Percentiles rank a stretch among this genome's conserved stretches.
Evolutionary conservation across 37 sponge, comb jelly and placozoan genomes (phyloP).

Genomic region (Bolinopsis microptera): DNA sequence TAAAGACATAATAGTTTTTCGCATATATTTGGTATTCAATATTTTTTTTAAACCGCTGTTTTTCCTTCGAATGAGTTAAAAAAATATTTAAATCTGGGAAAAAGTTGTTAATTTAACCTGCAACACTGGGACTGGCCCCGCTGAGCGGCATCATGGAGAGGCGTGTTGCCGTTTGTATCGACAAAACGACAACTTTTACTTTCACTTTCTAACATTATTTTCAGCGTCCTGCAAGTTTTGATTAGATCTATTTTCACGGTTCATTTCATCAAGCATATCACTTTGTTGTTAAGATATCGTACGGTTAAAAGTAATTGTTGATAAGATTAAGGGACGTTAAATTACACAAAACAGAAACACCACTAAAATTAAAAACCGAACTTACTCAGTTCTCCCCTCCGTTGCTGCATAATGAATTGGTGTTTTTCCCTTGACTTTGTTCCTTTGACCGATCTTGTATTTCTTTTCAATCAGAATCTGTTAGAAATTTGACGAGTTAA

Average conservation of each 20-base stretch:
- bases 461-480: neutral
- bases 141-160: constrained; percentile 25
- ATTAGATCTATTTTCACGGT: too few relatives aligned
- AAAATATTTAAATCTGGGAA: too few relatives aligned
- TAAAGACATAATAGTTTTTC: too few relatives aligned
- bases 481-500: neutral
- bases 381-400: constrained; percentile 50
- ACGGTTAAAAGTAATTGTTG: too few relatives aligned
- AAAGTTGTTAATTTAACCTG: neutral
- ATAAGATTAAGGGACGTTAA: too few relatives aligned
- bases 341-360: too few relatives aligned
- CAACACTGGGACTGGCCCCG: neutral
- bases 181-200: neutral
- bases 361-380: too few relatives aligned
- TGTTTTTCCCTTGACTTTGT: constrained; percentile 22
- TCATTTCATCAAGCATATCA: too few relatives aligned
- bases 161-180: constrained; percentile 12
- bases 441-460: neutral
- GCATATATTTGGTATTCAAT: too few relatives aligned
- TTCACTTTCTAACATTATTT: neutral
- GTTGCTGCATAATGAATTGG: constrained; percentile 13
- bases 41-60: too few relatives aligned
- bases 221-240: neutral
- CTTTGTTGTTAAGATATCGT: too few relatives aligned
- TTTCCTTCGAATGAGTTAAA: too few relatives aligned